These are phyloP conservation scores for Dunckerocampus dactyliophorus DNA, from an alignment of 2,113 vertebrate genomes.

Conservation along the genomic window DNA sequence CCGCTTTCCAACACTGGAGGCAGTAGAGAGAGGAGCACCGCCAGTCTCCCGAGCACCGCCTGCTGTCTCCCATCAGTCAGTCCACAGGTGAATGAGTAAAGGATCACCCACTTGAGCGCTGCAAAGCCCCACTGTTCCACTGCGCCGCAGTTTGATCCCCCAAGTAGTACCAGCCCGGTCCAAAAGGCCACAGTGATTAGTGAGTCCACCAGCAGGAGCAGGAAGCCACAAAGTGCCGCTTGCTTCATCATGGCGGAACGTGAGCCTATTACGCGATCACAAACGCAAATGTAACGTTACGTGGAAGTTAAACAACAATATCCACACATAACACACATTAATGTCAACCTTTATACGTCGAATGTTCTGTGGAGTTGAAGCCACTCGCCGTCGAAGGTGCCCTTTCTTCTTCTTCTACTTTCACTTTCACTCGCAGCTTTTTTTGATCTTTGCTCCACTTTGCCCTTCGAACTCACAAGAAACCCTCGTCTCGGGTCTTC, in stretches of 20 bases:
- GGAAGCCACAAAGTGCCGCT: neutral
- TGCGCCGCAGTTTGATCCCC: conserved; percentile 33
- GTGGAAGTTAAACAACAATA: too few species aligned
- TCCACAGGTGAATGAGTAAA: conserved; percentile 18
- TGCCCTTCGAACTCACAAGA: too few species aligned
- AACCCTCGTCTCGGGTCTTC: too few species aligned
- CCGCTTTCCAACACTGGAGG: conserved; percentile 54
- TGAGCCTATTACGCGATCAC: too few species aligned
- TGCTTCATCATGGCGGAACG: conserved; percentile 14
- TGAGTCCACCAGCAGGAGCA: conserved; percentile 45
- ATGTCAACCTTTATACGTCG: too few species aligned
- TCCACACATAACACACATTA: too few species aligned
- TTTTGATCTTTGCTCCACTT: too few species aligned
- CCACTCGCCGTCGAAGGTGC: too few species aligned
- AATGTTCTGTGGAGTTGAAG: too few species aligned
- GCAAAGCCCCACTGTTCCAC: conserved; percentile 55
- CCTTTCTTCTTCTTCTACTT: too few species aligned
- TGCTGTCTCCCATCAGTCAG: conserved; percentile 19
- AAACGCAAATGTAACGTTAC: too few species aligned
- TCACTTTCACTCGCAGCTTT: too few species aligned
- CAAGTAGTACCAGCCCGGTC: conserved; percentile 21
- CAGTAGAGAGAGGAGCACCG: conserved; percentile 53
- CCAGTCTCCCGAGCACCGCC: conserved; percentile 28
- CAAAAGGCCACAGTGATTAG: conserved; percentile 38
- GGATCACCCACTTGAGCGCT: conserved; percentile 36